Conservation (phyloP, 2,113 vertebrate species). For the Pomatostomus ruficeps region DNA sequence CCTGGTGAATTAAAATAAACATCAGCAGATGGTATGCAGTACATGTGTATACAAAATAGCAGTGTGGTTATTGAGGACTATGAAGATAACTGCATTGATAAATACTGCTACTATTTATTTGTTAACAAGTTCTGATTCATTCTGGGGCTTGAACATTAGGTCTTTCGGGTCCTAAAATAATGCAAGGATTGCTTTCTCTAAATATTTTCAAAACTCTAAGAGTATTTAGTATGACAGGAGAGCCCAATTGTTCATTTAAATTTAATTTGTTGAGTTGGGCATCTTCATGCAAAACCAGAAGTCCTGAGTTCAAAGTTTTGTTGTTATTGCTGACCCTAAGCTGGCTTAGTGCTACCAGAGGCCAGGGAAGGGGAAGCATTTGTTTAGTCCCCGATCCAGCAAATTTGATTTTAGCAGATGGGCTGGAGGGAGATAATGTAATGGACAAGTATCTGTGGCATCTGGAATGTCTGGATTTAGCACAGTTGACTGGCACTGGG, state of each 20-base stretch:
- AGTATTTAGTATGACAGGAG: background rate
- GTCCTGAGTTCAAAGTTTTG: background rate
- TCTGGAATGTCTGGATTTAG: slow-evolving; percentile 54
- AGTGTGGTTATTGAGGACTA: background rate
- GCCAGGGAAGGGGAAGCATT: background rate
- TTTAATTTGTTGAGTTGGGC: background rate
- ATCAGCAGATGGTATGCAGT: slow-evolving; percentile 68
- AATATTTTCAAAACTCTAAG: background rate
- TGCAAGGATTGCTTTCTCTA: background rate
- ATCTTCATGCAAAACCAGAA: background rate
- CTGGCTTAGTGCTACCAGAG: background rate
- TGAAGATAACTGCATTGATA: slow-evolving; percentile 31
- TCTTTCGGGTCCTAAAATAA: background rate
- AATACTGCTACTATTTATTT: slow-evolving; percentile 17
- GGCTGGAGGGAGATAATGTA: slow-evolving; percentile 20
- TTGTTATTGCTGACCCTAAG: slow-evolving; percentile 8
- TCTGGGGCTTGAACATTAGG: background rate
- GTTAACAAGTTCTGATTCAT: slow-evolving; percentile 3
- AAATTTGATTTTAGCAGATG: slow-evolving; percentile 47
- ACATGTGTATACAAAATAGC: slow-evolving; percentile 62
- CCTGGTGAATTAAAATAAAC: slow-evolving; percentile 71
- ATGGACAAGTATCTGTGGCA: background rate
- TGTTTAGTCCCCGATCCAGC: background rate
- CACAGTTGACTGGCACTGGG: background rate
- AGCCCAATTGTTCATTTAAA: background rate